Evolutionary conservation across 2,113 vertebrate genomes (phyloP), one percentile per base, ranked within the genome.

Genomic region (Oplegnathus fasciatus): DNA sequence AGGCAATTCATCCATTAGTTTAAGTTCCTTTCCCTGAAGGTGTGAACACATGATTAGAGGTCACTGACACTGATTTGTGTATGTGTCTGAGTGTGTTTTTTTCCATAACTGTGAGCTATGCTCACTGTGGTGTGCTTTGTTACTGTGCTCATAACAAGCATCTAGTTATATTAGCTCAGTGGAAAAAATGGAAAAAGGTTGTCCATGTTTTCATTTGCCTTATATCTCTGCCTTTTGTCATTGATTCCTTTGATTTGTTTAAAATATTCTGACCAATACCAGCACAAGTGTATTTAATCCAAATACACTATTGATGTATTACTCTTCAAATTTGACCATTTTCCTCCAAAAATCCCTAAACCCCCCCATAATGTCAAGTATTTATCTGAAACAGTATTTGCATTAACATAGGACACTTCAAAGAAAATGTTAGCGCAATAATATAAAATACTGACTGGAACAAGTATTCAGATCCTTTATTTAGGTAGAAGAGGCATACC

Each of bases 21-120:
- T 77, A 73, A 75, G 87, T 78, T 86, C 32, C 50, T 67, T 26
- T 71, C 74, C 78, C 80, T 67, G 74, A 84, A 87, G 69, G 78
- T 80, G 78, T 67, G 50, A 72, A 61, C 42, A 68, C 46, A 54
- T 75, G 64, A 85, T 87, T 87, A 65, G 70, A 78, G 78, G 78
- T 87, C 69, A 78, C 34, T 40, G 84, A 74, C 81, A 74, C 65
- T 60, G 68, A 86, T 69, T 64, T 70, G 69, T 84, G 55, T 30
- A 4, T 28, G 6, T 78, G 58, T 58, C n/a, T 57, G 18, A 13
- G 18, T 62, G 46, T 46, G 54, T 30, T 14, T 61, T 30, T 40
- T 28, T 58, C n/a, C n/a, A 28, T 54, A n/a, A 52, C n/a, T 52
- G 13, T 50, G 40, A 65, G 60, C n/a, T 61, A 22, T 52, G 32